A percentile compares a stretch with the other conserved stretches of the same genome.
Conservation (phyloP, 2,888 invertebrate genomes). For the Mythimna ferrago region DNA sequence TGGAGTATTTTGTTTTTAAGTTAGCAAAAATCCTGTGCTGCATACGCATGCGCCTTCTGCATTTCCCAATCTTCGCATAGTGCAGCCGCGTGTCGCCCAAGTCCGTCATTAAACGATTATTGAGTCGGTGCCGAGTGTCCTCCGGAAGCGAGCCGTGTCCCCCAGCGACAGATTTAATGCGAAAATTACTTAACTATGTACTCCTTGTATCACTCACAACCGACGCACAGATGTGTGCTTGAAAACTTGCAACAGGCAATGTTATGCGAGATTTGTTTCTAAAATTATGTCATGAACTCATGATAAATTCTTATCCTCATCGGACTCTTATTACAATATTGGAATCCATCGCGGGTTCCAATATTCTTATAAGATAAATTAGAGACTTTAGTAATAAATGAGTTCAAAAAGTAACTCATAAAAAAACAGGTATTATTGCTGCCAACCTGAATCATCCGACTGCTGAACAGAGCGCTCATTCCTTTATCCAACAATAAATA, state of each 20-base stretch:
- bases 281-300: background rate
- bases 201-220: conserved; percentile 10
- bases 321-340: background rate
- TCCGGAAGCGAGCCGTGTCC: conserved; percentile 50
- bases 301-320: background rate
- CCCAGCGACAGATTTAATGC: conserved; percentile 52
- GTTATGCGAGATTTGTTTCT: background rate
- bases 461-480: background rate
- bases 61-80: background rate
- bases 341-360: no score
- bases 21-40: background rate
- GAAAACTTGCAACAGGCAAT: conserved; percentile 2
- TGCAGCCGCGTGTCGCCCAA: background rate
- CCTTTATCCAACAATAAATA: background rate
- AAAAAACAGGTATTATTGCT: background rate
- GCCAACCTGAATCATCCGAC: background rate
- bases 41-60: conserved; percentile 30
- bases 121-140: conserved; percentile 53
- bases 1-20: background rate
- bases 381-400: no score
- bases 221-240: background rate
- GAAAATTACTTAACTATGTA: conserved; percentile 40
- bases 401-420: background rate
- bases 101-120: conserved; percentile 54
- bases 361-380: no score